Evolutionary conservation across 2,797 vertebrate species (phyloP).

Genomic region (Platyrinchus mystaceus): DNA sequence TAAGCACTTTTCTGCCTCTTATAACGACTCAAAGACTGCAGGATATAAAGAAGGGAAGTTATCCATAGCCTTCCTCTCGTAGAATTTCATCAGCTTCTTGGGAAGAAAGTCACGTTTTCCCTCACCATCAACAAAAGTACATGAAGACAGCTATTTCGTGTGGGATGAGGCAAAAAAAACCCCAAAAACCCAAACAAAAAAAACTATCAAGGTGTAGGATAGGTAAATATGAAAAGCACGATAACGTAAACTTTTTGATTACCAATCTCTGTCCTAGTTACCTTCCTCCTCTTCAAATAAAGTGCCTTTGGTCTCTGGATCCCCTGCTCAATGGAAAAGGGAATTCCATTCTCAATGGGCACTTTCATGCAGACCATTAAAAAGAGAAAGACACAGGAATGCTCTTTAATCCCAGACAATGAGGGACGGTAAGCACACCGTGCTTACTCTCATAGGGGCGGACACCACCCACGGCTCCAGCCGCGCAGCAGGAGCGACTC

Average conservation of each 20-base stretch:
- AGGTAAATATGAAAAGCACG: neutral
- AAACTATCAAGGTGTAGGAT: neutral
- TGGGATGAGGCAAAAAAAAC: neutral
- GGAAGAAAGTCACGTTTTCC: neutral
- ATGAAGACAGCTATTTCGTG: neutral
- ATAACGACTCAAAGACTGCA: neutral
- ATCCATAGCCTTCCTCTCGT: neutral
- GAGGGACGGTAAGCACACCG: neutral
- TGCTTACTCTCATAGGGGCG: accelerated
- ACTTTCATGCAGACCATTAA: neutral
- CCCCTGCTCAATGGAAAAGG: neutral
- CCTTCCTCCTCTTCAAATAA: neutral
- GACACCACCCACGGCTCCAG: neutral
- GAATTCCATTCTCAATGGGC: neutral
- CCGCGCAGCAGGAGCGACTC: neutral
- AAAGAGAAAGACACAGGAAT: neutral
- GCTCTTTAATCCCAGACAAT: neutral
- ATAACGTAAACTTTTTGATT: accelerated
- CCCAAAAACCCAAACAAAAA: no score
- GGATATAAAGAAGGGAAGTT: neutral
- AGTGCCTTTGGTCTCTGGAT: neutral
- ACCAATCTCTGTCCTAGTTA: neutral
- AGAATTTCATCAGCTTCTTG: neutral
- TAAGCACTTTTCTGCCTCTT: neutral
- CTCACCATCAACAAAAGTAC: neutral